A percentile compares a stretch with the other conserved stretches of the same genome.
These are phyloP conservation scores for Coelinius sp. DNA, from an alignment of 2,888 invertebrate genomes.

Conservation along the genomic window DNA sequence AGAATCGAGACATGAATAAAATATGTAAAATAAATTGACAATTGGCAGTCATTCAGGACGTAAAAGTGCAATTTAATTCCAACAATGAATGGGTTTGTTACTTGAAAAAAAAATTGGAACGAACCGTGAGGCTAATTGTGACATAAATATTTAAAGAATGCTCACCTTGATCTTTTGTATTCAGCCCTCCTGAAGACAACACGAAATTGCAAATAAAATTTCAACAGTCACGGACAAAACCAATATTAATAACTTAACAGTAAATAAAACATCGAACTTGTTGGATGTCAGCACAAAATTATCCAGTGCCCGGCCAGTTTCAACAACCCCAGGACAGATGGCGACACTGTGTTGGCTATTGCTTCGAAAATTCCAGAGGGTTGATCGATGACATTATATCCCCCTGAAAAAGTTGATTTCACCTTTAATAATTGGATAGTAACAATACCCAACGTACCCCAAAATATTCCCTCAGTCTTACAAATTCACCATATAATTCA, in stretches of 20 bases:
- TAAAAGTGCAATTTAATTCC: neutral
- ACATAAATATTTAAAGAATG: neutral
- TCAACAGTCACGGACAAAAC: neutral
- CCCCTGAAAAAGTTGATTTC: neutral
- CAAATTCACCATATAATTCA: neutral
- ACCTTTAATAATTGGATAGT: neutral
- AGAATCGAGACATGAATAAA: too few species aligned
- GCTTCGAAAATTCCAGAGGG: neutral
- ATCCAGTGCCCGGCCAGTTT: neutral
- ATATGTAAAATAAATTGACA: neutral
- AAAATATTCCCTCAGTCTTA: too few species aligned
- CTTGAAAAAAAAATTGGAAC: neutral
- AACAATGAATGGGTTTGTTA: neutral
- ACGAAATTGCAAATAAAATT: neutral
- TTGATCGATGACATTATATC: constrained; percentile 7
- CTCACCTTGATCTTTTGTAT: too few species aligned
- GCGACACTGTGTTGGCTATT: neutral
- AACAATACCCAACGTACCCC: too few species aligned
- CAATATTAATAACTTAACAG: neutral
- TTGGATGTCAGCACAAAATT: neutral
- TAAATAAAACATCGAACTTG: constrained; percentile 16
- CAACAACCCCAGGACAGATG: constrained; percentile 3
- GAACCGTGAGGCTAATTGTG: too few species aligned
- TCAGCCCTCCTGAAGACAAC: neutral
- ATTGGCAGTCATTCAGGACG: too few species aligned